Evolutionary conservation across 2,888 invertebrate species (phyloP), one percentile per base, ranked within the genome.

Genomic region (Agrenia bidenticulata): DNA sequence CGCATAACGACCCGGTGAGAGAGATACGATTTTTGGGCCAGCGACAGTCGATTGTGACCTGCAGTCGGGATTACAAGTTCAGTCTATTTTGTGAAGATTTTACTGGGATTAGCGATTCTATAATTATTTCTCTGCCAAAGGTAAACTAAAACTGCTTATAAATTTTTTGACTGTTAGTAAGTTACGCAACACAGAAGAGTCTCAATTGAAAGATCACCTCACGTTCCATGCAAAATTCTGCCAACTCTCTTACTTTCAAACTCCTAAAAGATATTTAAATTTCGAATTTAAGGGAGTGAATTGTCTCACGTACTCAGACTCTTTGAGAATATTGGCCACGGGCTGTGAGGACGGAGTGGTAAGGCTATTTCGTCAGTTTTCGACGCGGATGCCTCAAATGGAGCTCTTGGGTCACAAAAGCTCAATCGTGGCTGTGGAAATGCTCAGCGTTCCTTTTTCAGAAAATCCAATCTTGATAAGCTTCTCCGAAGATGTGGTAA

Each of bases 331-430:
- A 41, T 62, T 75, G 50, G 70, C 69, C 57, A 76, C 76, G 37
- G 78, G 77, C 9, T 75, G 76, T 60, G 76, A 77, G 23, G 77
- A 78, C 63, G 66, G 72, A 17, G 65, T 73, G 27, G 70, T 78
- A 7, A 72, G 77, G 9, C 51, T 78, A 9, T 77, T 75, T 45
- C 72, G 68, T 49, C 67, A 75, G 41, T 73, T 73, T 59, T 59
- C 68, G 5, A 64, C 67, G 56, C 66, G 66, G 45, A 67, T 66
- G 65, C 70, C 70, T 13, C 71, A 73, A 62, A 69, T 73, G 67
- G 74, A 73, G 57, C 54, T 74, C n/a, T 9, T 58, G 1, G 74
- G 74, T 19, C 74, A 74, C 51, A 63, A 67, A 54, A 53, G 66
- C 26, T 50, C 70, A 1, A 37, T 74, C 1, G 21, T 74, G 11